A percentile compares a stretch with the other conserved stretches of the same genome.
Evolutionary conservation across 1,140 invertebrate species (phyloP).

Genomic region (Himalopsyche phryganea): DNA sequence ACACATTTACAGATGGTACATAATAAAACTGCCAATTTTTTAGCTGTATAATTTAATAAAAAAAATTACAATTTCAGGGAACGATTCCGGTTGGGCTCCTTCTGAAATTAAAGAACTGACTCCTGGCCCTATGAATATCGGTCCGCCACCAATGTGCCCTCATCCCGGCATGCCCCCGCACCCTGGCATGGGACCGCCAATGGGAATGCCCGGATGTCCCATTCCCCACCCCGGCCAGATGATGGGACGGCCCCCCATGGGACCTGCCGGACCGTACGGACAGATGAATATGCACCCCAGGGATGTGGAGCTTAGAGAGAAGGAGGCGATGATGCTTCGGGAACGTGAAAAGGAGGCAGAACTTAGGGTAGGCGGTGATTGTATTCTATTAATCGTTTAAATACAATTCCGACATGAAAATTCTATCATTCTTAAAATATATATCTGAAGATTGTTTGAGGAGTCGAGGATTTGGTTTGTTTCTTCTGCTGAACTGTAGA

Average conservation of each 20-base stretch:
- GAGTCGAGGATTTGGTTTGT: no score
- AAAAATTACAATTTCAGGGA: conserved; percentile 3
- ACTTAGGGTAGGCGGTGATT: background rate
- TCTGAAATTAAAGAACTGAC: conserved; percentile 62
- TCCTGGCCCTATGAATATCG: conserved; percentile 43
- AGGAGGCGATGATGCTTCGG: conserved; percentile 27
- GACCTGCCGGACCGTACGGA: conserved; percentile 37
- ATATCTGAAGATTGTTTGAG: no score
- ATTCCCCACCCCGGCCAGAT: conserved; percentile 27
- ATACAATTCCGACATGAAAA: no score
- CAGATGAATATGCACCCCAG: conserved; percentile 23
- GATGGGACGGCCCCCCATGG: conserved; percentile 37
- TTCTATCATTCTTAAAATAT: no score
- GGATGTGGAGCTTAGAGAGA: conserved; percentile 26
- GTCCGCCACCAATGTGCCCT: conserved; percentile 33
- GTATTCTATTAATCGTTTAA: background rate
- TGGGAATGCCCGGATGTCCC: conserved; percentile 32
- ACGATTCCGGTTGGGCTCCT: conserved; percentile 54
- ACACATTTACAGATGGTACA: no score
- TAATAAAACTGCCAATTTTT: no score
- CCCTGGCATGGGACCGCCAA: conserved; percentile 38
- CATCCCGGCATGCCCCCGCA: conserved; percentile 39
- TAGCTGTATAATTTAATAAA: no score
- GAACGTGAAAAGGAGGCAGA: conserved; percentile 43
- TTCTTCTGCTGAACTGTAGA: no score